Evolutionary conservation across 2,113 vertebrate species (phyloP).

Genomic region (Neolamprologus cancellatus): DNA sequence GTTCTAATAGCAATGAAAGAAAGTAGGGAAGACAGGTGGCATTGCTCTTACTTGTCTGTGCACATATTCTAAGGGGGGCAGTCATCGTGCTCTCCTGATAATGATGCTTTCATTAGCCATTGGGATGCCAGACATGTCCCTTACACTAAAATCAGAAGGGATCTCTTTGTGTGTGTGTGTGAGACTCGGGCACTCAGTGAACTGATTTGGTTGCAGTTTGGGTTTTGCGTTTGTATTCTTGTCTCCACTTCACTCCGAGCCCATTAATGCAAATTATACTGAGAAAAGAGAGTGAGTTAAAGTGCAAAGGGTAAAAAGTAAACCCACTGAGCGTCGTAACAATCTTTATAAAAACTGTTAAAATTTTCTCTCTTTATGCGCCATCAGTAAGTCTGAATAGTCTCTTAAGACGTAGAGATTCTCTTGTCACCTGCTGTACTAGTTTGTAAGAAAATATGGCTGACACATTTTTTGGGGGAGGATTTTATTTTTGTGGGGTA

Average conservation of each 20-base stretch:
- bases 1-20: constrained; percentile 43
- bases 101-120: constrained; percentile 58
- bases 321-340: neutral
- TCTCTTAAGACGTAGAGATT: neutral
- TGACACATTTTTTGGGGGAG: neutral
- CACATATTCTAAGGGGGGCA: constrained; percentile 37
- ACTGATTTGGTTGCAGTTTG: constrained; percentile 7
- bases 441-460: neutral
- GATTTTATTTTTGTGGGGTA: neutral
- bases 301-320: constrained; percentile 36
- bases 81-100: constrained; percentile 39
- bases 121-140: constrained; percentile 46
- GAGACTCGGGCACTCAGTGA: neutral
- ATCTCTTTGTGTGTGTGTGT: neutral
- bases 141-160: constrained; percentile 28
- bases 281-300: constrained; percentile 5
- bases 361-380: neutral
- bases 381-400: neutral
- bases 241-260: constrained; percentile 7
- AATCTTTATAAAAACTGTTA: neutral
- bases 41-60: constrained; percentile 30
- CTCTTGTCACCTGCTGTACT: neutral
- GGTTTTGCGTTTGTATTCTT: constrained; percentile 12
- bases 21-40: constrained; percentile 38
- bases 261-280: constrained; percentile 45